These are phyloP conservation scores for Bombus waltoni DNA, from an alignment of 1,140 invertebrate species.

Conservation along the genomic window DNA sequence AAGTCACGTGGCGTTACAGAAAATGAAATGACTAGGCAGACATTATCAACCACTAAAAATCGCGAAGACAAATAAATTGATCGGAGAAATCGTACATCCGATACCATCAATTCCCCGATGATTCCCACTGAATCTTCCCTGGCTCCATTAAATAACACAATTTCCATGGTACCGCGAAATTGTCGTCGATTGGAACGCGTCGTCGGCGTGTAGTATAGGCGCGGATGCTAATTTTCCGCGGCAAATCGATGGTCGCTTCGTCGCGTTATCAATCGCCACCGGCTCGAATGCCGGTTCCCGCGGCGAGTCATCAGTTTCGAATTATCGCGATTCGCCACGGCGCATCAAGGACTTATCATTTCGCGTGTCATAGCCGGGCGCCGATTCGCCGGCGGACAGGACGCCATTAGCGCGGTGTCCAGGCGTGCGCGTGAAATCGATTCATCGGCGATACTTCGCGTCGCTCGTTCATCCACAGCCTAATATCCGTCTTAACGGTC, in stretches of 20 bases:
- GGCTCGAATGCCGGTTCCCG: constrained; percentile 20
- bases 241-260: constrained; percentile 13
- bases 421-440: constrained; percentile 49
- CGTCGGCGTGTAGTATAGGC: not conserved
- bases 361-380: constrained; percentile 40
- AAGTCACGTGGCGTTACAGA: too few relatives aligned
- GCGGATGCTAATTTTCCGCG: constrained; percentile 17
- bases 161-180: too few relatives aligned
- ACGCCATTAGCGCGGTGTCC: constrained; percentile 13
- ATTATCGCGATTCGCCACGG: constrained; percentile 60
- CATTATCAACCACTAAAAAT: too few relatives aligned
- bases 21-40: too few relatives aligned
- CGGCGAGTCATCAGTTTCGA: constrained; percentile 40
- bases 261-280: constrained; percentile 34
- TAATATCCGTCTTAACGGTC: constrained; percentile 6
- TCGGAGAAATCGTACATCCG: not conserved
- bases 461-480: not conserved
- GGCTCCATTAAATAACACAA: too few relatives aligned
- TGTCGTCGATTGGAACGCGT: not conserved
- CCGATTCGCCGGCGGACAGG: constrained; percentile 8
- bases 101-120: not conserved
- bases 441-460: constrained; percentile 32
- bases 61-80: too few relatives aligned
- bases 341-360: constrained; percentile 39
- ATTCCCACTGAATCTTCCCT: not conserved